Base-by-base conservation (phyloP, 2,888 invertebrate species). In the Trissoscelio sp. region DNA sequence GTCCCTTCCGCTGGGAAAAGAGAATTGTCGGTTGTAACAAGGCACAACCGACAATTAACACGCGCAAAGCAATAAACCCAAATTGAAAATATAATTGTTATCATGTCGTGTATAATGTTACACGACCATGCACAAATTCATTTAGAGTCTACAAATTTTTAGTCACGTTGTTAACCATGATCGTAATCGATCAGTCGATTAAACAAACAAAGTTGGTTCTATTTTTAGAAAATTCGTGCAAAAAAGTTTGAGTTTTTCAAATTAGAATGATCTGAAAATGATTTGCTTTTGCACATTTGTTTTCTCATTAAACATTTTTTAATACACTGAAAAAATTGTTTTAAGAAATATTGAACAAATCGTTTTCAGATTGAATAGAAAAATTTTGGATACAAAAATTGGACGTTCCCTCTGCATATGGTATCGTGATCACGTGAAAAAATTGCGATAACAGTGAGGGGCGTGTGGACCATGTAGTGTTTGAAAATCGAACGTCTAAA, bases 1-100 rank as follows among this genome's bases (percentile, higher is more conserved):
- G 48, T 12, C 14, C 16, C 39, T 69, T 48, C 73, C 67, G 46
- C 14, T 14, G 79, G 73, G 67, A 37, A 64, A 70, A 66, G 74
- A 31, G 53, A 24, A 66, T 28, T 24, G 42, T 51, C 28, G 39
- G 20, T 20, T 37, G 46, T 44, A 69, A 58, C 60, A 34, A 20
- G 60, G 39, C 34, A 24, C 69, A 48, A 74, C 55, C 57, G 66
- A 75, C 80, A 80, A 80, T 80, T 70, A 75, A 64, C 80, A 64
- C 16, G 69, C 62, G 22, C 67, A 31, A 58, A 48, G 80, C 57
- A 66, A 66, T 77, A 77, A 74, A 51, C 51, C 60, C 31, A 58
- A 74, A 74, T 74, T 62, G 74, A 74, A 74, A 80, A 74, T 62
- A 64, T 67, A 55, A 62, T 60, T 74, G 79, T 60, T 53, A 60